These are phyloP conservation scores for Drosophila parabipectinata DNA, from an alignment of 1,140 invertebrate species.

Conservation along the genomic window DNA sequence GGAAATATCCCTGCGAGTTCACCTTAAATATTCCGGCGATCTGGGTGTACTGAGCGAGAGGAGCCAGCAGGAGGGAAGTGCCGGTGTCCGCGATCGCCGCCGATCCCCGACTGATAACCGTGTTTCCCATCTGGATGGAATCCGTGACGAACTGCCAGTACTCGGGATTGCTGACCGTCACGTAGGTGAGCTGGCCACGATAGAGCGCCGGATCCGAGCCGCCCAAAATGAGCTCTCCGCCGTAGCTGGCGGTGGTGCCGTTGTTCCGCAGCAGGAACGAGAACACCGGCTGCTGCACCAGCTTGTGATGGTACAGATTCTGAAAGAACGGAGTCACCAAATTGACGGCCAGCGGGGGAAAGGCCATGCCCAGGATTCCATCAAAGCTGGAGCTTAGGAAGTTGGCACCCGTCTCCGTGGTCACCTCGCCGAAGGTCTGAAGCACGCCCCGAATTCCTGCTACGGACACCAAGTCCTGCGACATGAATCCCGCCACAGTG, in stretches of 20 bases:
- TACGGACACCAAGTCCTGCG: slow-evolving; percentile 91
- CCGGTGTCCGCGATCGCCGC: slow-evolving; percentile 91
- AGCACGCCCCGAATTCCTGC: slow-evolving; percentile 88
- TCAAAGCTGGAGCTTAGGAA: slow-evolving; percentile 98
- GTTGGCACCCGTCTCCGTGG: slow-evolving; percentile 93
- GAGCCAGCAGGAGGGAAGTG: slow-evolving; percentile 90
- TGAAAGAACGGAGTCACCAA: slow-evolving; percentile 96
- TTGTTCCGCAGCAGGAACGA: slow-evolving; percentile 94
- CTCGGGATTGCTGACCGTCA: slow-evolving; percentile 91
- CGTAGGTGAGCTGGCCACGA: slow-evolving; percentile 94
- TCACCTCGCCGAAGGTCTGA: slow-evolving; percentile 99
- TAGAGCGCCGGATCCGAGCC: slow-evolving; percentile 96
- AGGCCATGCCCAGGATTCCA: slow-evolving; percentile 97
- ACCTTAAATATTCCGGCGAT: slow-evolving; percentile 14
- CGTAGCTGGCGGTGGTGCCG: slow-evolving; percentile 87
- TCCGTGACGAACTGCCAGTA: slow-evolving; percentile 99
- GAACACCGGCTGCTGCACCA: slow-evolving; percentile 92
- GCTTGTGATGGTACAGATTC: slow-evolving; percentile 94
- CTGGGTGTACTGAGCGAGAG: slow-evolving; percentile 60
- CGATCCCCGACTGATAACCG: slow-evolving; percentile 85
- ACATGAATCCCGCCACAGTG: slow-evolving; percentile 96
- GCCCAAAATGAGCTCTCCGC: slow-evolving; percentile 97
- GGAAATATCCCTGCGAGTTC: slow-evolving; percentile 33
- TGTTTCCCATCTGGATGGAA: slow-evolving; percentile 86
- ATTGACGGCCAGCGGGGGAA: slow-evolving; percentile 94